A percentile compares a stretch with the other conserved stretches of the same genome.
phyloP scores from a whole-genome alignment of 2,797 vertebrate species.

The Acrossocheilus fasciatus region DNA sequence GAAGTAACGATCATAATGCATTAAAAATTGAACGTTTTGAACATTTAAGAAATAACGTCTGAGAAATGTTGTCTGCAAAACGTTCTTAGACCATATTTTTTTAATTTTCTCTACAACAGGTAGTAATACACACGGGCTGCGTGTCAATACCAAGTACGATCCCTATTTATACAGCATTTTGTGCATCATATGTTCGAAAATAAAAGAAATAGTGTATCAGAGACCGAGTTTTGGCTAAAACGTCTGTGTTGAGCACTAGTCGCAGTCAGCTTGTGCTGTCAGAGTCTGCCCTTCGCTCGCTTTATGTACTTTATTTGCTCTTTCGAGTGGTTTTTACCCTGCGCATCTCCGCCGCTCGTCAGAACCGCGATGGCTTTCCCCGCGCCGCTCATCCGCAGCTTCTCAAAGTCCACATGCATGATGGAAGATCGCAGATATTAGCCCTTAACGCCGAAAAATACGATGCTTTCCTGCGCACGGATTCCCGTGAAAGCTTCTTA shows the following conservation, averaged over 20 bases:
- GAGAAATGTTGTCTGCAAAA: too few relatives aligned
- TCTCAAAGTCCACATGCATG: slow-evolving; percentile 83
- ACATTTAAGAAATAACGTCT: neutral
- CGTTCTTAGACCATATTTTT: neutral
- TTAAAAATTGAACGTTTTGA: neutral
- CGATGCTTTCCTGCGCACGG: too few relatives aligned
- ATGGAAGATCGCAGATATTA: neutral
- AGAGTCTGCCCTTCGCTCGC: neutral
- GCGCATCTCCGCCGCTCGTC: slow-evolving; percentile 95
- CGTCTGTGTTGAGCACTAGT: neutral
- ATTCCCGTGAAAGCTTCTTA: neutral
- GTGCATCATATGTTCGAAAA: neutral
- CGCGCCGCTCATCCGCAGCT: slow-evolving; percentile 87
- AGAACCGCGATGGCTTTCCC: slow-evolving; percentile 91
- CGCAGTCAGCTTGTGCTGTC: too few relatives aligned
- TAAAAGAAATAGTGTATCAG: neutral
- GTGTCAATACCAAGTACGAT: neutral
- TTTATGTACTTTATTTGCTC: neutral
- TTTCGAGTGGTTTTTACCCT: slow-evolving; percentile 78
- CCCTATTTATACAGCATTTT: neutral
- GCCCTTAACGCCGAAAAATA: neutral
- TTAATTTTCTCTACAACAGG: neutral
- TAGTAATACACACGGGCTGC: neutral
- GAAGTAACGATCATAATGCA: neutral
- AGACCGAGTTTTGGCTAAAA: neutral